Base-by-base conservation (phyloP, 2,888 invertebrate species). In the Tethea ocularis region DNA sequence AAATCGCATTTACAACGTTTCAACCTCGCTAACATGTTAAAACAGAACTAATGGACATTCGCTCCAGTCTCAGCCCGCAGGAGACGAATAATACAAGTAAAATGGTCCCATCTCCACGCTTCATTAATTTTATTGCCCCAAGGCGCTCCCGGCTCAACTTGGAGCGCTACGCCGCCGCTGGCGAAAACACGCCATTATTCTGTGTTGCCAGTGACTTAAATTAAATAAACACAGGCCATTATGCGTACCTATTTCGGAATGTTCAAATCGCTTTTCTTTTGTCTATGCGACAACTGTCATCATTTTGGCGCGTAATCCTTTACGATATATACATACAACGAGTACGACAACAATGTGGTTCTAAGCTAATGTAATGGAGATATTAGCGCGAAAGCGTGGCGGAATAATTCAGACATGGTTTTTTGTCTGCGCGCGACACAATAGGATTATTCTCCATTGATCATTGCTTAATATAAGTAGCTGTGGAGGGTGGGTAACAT, bases 41-140 rank as follows among this genome's bases (percentile, higher is more conserved):
- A 93, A 93, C 91, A 92, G 93, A 93, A 93, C 93, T 92, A 93
- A 93, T 93, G 92, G 92, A 92, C 92, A 93, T 93, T 93, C 92
- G 92, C 88, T 93, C 82, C 91, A 91, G 91, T 91, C 91, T 88
- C 86, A 89, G 91, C 88, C 89, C 91, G 89, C 91, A 91, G 84
- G 91, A 92, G 92, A 91, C 88, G 92, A 92, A 92, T 93, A 93
- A 92, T 92, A 92, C 91, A 90, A 92, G 92, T 92, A 93, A 93
- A 93, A 93, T 92, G 92, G 91, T 92, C 92, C 92, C 92, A 91
- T 93, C 93, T 91, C 93, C 83, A 92, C 88, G 93, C 93, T 92
- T 93, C 93, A 93, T 92, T 93, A 92, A 91, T 87, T 92, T 93
- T 93, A 93, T 92, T 91, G 93, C 89, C 91, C 91, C 80, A 87